Evolutionary conservation across 2,113 vertebrate genomes (phyloP).

Genomic region (Mesocricetus auratus): DNA sequence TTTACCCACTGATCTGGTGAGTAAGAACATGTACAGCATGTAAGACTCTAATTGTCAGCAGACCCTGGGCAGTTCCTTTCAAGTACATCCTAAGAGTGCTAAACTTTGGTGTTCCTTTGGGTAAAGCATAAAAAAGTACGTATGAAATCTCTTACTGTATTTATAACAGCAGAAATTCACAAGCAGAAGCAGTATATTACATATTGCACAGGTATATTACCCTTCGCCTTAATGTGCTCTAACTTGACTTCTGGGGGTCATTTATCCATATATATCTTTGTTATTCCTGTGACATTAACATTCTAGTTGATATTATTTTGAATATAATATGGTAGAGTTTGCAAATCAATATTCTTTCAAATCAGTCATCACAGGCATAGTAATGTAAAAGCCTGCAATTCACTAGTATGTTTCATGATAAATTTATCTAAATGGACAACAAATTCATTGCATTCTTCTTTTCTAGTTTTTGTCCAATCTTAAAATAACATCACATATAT

Average conservation of each 20-base stretch:
- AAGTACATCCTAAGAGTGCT: neutral
- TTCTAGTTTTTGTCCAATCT: neutral
- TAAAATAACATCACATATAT: neutral
- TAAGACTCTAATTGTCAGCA: neutral
- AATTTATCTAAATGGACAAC: neutral
- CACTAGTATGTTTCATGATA: neutral
- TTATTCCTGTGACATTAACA: neutral
- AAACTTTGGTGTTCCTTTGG: neutral
- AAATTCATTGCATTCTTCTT: neutral
- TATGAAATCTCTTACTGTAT: neutral
- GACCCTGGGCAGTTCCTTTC: neutral
- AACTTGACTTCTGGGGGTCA: neutral
- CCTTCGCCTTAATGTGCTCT: neutral
- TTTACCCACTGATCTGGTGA: neutral
- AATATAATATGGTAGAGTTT: neutral
- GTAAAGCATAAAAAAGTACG: neutral
- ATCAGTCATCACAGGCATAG: neutral
- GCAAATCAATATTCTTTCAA: constrained; percentile 2
- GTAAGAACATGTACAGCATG: neutral
- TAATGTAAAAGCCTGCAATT: neutral
- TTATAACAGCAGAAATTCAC: neutral
- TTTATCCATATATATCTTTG: neutral
- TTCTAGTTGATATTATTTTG: neutral
- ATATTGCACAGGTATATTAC: neutral
- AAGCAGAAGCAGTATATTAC: neutral